Evolutionary conservation across 2,797 vertebrate genomes (phyloP), one percentile per base, ranked within the genome.

Genomic region (Xenentodon cancila): DNA sequence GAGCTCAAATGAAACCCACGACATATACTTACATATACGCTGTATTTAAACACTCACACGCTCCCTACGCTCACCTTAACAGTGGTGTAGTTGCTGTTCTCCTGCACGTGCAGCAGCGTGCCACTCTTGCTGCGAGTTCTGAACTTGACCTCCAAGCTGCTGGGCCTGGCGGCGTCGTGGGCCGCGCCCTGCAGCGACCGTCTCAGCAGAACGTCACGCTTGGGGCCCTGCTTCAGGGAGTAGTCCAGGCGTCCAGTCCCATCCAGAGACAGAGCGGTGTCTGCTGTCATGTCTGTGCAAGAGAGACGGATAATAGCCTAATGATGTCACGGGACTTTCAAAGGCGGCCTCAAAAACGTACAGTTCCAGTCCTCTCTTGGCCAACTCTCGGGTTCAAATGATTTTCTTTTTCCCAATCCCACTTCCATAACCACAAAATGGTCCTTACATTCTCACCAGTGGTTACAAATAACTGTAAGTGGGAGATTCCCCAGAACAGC

Each of bases 71-170:
- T 91, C 80, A 99, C 98, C 96, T 96, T 97, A 54, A 99, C 86
- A 0, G 95, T 98, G 7, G 97, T 99, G 87, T 98, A 99, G 94
- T 99, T 99, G 91, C 96, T 98, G 93, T 81, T 96, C 84, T 98
- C 98, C 79, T 98, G 97, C 57, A 98, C 45, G 0, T 99, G 96
- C 74, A 99, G 82, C 85, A 99, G 82, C 7, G 96, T 73, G 7
- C 97, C 96, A 0, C 86, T 97, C 88, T 96, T 96, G 21, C 94
- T 95, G 63, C 97, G 95, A 0, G 98, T 99, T 80, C 97, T 95
- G 91, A 99, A 99, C 89, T 95, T 97, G 46, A 99, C 89, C 84
- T 98, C 96, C 84, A 99, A 59, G 63, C 87, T 92, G 84, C 91
- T 94, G 45, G 78, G 79, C 0, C 61, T 47, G 0, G 59, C 48